A percentile compares a stretch with the other conserved stretches of the same genome.
These are phyloP conservation scores for Barnardius zonarius DNA, from an alignment of 2,113 vertebrate species.

Conservation along the genomic window DNA sequence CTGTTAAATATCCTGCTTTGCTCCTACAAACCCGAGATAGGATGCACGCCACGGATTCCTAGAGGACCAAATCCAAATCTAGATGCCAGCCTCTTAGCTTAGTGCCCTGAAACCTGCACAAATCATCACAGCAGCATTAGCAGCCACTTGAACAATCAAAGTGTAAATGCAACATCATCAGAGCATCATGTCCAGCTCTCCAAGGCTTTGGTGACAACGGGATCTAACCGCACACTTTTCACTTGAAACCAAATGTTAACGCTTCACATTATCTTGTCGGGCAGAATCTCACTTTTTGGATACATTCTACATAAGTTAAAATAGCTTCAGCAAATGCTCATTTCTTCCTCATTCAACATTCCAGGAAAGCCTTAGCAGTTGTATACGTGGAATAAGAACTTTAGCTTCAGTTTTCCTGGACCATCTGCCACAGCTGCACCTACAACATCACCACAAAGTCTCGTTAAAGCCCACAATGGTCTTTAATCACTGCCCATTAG, in stretches of 20 bases:
- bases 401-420: conserved; percentile 19
- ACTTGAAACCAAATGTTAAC: neutral
- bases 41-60: fast-evolving
- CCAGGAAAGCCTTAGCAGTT: conserved; percentile 9
- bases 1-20: neutral
- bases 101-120: neutral
- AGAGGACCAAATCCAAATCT: neutral
- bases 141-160: neutral
- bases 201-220: neutral
- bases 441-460: neutral
- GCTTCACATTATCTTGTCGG: neutral
- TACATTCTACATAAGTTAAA: neutral
- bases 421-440: neutral
- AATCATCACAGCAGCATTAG: neutral
- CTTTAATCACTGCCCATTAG: neutral
- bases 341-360: neutral
- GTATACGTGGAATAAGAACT: neutral
- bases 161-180: neutral
- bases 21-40: neutral
- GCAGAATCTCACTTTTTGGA: neutral
- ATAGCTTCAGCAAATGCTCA: conserved; percentile 33
- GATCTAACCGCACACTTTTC: neutral
- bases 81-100: neutral
- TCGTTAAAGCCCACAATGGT: neutral
- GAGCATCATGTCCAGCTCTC: neutral